phyloP scores from a whole-genome alignment of 2,797 vertebrate species.

The Phalanger gymnotis region DNA sequence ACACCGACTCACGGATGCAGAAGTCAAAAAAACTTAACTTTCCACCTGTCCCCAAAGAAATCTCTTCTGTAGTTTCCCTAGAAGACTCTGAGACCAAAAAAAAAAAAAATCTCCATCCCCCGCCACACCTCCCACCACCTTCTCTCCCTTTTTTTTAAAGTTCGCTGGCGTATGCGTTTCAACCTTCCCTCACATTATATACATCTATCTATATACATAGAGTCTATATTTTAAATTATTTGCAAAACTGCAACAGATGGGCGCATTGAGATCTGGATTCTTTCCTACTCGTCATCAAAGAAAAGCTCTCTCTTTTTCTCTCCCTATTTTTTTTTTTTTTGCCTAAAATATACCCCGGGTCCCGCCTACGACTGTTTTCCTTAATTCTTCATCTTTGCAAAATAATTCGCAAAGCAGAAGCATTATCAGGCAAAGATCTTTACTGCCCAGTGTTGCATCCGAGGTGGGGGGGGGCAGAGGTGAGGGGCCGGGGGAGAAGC shows the following conservation, averaged over 20 bases:
- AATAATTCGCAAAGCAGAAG: constrained; percentile 62
- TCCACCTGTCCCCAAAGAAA: constrained; percentile 74
- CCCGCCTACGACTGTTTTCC: constrained; percentile 74
- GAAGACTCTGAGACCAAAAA: constrained; percentile 8
- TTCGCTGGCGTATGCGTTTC: constrained; percentile 59
- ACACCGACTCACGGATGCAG: constrained; percentile 11
- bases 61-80: constrained; percentile 43
- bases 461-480: not conserved
- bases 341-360: constrained; percentile 69
- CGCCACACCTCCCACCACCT: not conserved
- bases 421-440: constrained; percentile 43
- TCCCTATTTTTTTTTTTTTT: constrained; percentile 60
- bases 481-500: not conserved
- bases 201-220: constrained; percentile 44
- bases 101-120: not conserved
- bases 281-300: constrained; percentile 80
- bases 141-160: constrained; percentile 56
- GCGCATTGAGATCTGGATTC: constrained; percentile 77
- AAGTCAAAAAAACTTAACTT: constrained; percentile 75
- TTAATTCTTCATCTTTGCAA: constrained; percentile 70
- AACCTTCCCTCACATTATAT: constrained; percentile 45
- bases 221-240: constrained; percentile 77
- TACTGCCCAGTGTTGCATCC: not conserved
- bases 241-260: constrained; percentile 85
- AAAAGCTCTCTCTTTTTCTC: constrained; percentile 25